Base-by-base conservation (phyloP, 2,888 invertebrate species). In the Thymelicus lineola region DNA sequence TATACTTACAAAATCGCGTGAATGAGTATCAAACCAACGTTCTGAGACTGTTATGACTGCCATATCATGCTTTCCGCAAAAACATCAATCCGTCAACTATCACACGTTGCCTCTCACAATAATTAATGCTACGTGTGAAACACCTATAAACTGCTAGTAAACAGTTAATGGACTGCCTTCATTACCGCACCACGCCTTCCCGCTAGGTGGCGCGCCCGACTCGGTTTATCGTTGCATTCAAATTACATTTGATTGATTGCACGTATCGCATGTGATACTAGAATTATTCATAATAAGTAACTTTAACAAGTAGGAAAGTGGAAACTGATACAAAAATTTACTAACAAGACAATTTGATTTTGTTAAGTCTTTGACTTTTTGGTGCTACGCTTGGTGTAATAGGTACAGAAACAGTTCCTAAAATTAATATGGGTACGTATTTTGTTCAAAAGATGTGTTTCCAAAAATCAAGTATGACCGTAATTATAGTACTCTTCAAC, bases 111-210 rank as follows among this genome's bases (percentile, higher is more conserved):
- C 80, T 83, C 86, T 86, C 84, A 86, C 85, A 87, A 85, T 91
- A 91, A 91, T 92, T 91, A 90, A 89, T 88, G 83, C 84, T 81
- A 85, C 81, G 83, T 82, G 86, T 88, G 86, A 89, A 88, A 86
- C 84, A 82, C 83, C 85, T 88, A 87, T 90, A 90, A 91, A 90
- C 85, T 79, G 86, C 84, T 81, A 82, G 85, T 87, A 86, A 87
- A 86, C 76, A 77, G 84, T 83, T 88, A 90, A 91, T 89, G 88
- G 83, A 79, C 78, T 78, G 75, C 79, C 76, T 86, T 86, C 87
- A 90, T 88, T 84, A 86, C 79, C 71, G 72, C 74, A 79, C 82
- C 87, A 83, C 88, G 80, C 88, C 87, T 82, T 75, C 82, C 77
- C 84, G 80, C 82, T 86, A 87, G 86, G 86, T 86, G 89, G 89